Evolutionary conservation across 2,888 invertebrate species (phyloP), one percentile per base, ranked within the genome.

Genomic region (Nemapogon koenigi): DNA sequence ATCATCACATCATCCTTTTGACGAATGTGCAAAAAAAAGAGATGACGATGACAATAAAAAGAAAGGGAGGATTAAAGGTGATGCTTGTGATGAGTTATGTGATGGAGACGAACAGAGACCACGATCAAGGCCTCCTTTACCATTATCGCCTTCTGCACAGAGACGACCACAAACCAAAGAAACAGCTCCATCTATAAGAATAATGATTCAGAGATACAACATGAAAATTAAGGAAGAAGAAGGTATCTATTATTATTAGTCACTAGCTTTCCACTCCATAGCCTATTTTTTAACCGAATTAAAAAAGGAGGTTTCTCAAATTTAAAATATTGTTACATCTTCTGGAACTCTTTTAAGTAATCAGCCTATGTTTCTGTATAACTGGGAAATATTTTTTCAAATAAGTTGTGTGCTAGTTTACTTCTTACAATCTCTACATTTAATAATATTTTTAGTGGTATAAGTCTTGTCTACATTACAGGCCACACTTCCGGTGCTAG

Each of bases 131-230:
- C 84, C 86, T 4, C 85, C 85, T 0, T 57, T 86, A 6, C 85
- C 85, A 2, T 64, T 75, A 29, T 86, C 86, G 0, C 86, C 86
- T 8, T 78, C 81, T n/a, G 67, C 83, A 13, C 83, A 84, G 49
- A 61, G 78, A 18, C 75, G 73, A 43, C 71, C 71, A 8, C 66
- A 76, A 13, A 53, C 71, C 1, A 87, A 86, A 50, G 87, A 87
- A 52, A 83, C 86, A 13, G 84, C 88, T 1, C 87, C 88, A 0
- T 86, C 86, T 29, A 88, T 89, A 27, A 67, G 84, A 30, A 79
- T 86, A 39, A 89, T 88, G 86, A 84, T 88, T 50, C 86, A 85
- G 30, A 81, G 84, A 46, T 88, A 88, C 50, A 85, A 86, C 53
- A 83, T 84, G 58, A 83, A 84, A 52, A 68, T 85, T 37, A 78